Conservation (phyloP, 1,140 invertebrate species). For the Hylaeus anthracinus region DNA sequence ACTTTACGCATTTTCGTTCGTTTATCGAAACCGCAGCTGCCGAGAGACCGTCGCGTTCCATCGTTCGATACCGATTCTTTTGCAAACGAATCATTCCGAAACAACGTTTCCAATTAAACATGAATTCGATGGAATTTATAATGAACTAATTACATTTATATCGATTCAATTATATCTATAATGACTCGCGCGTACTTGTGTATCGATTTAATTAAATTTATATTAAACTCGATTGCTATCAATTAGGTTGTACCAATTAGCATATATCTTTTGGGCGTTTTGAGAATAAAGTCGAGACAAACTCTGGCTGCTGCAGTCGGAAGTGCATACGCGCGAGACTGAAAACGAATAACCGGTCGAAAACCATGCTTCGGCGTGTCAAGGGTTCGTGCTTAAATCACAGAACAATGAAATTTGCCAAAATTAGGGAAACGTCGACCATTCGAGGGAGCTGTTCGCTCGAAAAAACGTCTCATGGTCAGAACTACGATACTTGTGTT, state of each 20-base stretch:
- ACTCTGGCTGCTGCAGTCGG: slow-evolving; percentile 37
- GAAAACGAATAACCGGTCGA: slow-evolving; percentile 13
- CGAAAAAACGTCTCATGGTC: too few relatives aligned
- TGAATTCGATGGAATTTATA: too few relatives aligned
- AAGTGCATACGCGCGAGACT: slow-evolving; percentile 40
- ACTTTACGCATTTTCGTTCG: slow-evolving; percentile 21
- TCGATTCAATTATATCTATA: too few relatives aligned
- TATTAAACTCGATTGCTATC: too few relatives aligned
- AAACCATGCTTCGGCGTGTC: slow-evolving; percentile 6
- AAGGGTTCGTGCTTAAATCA: slow-evolving; percentile 19
- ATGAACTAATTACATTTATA: too few relatives aligned
- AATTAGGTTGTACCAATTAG: too few relatives aligned
- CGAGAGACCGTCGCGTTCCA: neutral
- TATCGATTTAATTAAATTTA: too few relatives aligned
- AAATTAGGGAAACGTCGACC: slow-evolving; percentile 1
- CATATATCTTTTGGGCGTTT: neutral
- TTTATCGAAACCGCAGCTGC: slow-evolving; percentile 40
- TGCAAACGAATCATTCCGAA: neutral
- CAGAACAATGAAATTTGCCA: neutral
- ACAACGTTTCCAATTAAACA: too few relatives aligned
- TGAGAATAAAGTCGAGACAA: slow-evolving; percentile 1
- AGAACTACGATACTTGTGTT: too few relatives aligned
- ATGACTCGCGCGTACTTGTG: too few relatives aligned
- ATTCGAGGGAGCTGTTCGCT: neutral
- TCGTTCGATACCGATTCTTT: neutral